Conservation (phyloP, 1,140 invertebrate species). For the Megathymus violae region DNA sequence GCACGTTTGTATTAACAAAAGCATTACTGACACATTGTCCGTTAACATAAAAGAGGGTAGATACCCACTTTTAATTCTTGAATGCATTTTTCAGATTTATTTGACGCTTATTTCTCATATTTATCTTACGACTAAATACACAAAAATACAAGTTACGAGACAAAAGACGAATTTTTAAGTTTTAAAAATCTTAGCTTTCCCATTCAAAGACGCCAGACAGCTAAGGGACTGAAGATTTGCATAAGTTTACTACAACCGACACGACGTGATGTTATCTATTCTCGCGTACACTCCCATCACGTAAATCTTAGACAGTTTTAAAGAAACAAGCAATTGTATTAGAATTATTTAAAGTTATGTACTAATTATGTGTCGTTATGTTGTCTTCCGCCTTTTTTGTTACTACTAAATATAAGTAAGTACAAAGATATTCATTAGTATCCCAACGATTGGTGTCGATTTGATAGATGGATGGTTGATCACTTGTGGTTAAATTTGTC, state of each 20-base stretch:
- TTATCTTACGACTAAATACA: background rate
- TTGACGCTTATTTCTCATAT: background rate
- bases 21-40: no score
- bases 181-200: background rate
- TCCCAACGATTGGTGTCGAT: no score
- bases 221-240: constrained; percentile 8
- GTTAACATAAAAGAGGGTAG: no score
- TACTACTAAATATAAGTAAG: background rate
- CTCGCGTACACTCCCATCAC: background rate
- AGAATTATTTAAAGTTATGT: background rate
- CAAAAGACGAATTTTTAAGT: background rate
- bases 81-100: no score
- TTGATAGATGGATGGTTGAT: no score
- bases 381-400: no score
- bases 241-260: constrained; percentile 5
- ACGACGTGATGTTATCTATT: constrained; percentile 4
- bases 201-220: constrained; percentile 5
- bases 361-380: no score
- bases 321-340: constrained; percentile 1
- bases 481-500: no score
- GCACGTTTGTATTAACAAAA: no score
- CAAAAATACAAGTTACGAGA: background rate
- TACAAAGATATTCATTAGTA: no score
- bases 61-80: no score
- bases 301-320: constrained; percentile 2